A percentile compares a stretch with the other conserved stretches of the same genome.
phyloP scores from a whole-genome alignment of 2,797 vertebrate species.

The Helostoma temminkii region DNA sequence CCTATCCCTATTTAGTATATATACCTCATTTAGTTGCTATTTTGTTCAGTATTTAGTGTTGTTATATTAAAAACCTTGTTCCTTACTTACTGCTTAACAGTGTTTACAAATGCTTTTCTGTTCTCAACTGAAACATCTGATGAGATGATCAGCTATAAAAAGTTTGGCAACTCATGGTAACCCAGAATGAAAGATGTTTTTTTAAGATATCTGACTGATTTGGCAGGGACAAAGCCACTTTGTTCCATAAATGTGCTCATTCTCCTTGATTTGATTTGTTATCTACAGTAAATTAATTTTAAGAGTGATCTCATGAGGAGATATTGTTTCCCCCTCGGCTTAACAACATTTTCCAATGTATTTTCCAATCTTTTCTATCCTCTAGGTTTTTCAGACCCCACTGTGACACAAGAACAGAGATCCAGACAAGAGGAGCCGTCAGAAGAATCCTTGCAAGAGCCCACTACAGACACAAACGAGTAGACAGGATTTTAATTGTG shows the following conservation, averaged over 20 bases:
- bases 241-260: conserved; percentile 36
- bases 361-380: conserved; percentile 52
- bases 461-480: conserved; percentile 50
- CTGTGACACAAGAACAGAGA: conserved; percentile 84
- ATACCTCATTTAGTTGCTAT: neutral
- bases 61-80: too few species aligned
- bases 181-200: neutral
- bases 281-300: conserved; percentile 34
- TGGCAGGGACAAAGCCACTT: conserved; percentile 27
- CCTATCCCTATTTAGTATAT: too few species aligned
- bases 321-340: conserved; percentile 46
- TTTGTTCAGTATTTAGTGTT: too few species aligned
- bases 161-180: conserved; percentile 4
- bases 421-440: conserved; percentile 80
- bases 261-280: conserved; percentile 65
- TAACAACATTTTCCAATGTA: conserved; percentile 46
- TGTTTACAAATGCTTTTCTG: neutral
- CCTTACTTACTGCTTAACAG: neutral
- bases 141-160: neutral
- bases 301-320: conserved; percentile 51
- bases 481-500: conserved; percentile 42
- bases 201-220: conserved; percentile 27
- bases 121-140: too few species aligned
- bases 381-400: conserved; percentile 89
- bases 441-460: conserved; percentile 55